Percentiles rank a stretch among this genome's conserved stretches.
Evolutionary conservation across 2,888 invertebrate species (phyloP).

Genomic region (Tetragnatha montana): DNA sequence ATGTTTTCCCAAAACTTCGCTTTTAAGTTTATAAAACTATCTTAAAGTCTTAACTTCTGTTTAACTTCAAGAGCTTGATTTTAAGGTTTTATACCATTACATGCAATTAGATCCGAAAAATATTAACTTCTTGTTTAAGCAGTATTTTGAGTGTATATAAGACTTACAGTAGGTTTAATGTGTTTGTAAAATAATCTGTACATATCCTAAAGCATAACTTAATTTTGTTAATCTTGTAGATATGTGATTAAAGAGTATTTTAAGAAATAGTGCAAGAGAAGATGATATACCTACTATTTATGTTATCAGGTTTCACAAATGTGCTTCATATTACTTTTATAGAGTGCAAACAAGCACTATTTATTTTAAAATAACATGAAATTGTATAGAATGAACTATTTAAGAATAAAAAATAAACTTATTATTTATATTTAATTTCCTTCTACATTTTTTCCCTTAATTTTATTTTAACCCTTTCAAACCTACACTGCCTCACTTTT

Average conservation of each 20-base stretch:
- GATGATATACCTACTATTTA: background rate
- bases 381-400: background rate
- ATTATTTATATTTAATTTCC: background rate
- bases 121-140: too few relatives aligned
- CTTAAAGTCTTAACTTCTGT: too few relatives aligned
- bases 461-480: too few relatives aligned
- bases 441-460: too few relatives aligned
- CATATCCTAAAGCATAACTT: background rate
- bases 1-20: too few relatives aligned
- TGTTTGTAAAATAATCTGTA: background rate
- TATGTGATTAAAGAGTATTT: slow-evolving; percentile 14
- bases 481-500: too few relatives aligned
- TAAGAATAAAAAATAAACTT: background rate
- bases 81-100: too few relatives aligned
- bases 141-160: background rate
- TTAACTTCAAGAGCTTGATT: too few relatives aligned
- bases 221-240: slow-evolving; percentile 20
- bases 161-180: background rate
- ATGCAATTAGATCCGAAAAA: too few relatives aligned
- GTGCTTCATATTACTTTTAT: background rate
- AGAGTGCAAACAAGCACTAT: background rate
- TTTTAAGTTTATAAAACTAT: too few relatives aligned
- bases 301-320: background rate
- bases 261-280: slow-evolving; percentile 1
- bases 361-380: background rate